Evolutionary conservation across 2,113 vertebrate genomes (phyloP), one percentile per base, ranked within the genome.

Genomic region (Melanotaenia duboulayi): DNA sequence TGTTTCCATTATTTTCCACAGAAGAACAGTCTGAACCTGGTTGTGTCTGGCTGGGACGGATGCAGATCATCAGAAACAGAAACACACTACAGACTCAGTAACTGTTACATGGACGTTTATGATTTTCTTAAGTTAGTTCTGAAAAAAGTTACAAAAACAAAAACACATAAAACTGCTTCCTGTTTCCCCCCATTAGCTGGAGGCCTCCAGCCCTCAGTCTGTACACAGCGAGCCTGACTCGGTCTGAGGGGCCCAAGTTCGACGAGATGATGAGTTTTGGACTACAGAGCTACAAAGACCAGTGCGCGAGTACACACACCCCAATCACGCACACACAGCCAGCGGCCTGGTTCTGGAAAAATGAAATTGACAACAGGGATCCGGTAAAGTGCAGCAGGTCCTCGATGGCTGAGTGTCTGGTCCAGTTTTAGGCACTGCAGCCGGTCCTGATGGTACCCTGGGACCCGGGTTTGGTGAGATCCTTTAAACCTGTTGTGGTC

Each of bases 131-230:
- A 93, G 88, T 92, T 90, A 87, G 80, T 84, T 75, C 65, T 76
- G 83, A 89, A 88, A 89, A 28, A 81, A 7, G 63, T 90, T 90
- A 90, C 82, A 92, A 92, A 88, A 86, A 87, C 62, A 77, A 85
- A 80, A 85, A 74, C 5, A 59, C 17, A 82, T 70, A 82, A 89
- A 73, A 68, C 10, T 19, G 55, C 50, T 75, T 72, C 65, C 83
- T 57, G 37, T 39, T 25, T 20, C 40, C 76, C 22, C 68, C 49
- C 52, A 16, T 67, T 37, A 24, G 40, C 39, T 3, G 3, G 35
- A 66, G 50, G 55, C 24, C 23, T 77, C 5, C 5, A 9, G n/a
- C 32, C 6, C 2, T 4, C 71, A 35, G 23, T 68, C 42, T 59
- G 19, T 59, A 12, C 20, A 50, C 80, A 44, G 8, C 59, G 65